A percentile compares a stretch with the other conserved stretches of the same genome.
Conservation (phyloP, 2,888 invertebrate genomes). For the Pseudococcus longispinus region DNA sequence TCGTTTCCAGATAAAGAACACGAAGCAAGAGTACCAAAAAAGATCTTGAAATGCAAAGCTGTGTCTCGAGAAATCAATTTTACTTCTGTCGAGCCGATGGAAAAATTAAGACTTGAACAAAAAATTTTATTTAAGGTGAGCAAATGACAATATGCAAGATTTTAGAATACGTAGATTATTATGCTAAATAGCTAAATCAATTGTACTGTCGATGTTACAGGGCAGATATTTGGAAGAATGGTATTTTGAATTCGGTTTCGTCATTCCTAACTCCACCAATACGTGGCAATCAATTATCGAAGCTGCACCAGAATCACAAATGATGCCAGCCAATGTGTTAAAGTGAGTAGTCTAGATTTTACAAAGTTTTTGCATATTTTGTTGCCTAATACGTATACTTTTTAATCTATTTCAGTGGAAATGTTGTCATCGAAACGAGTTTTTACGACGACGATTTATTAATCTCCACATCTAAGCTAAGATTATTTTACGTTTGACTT, state of each 20-base stretch:
- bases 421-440: constrained; percentile 94
- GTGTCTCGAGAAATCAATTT: constrained; percentile 91
- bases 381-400: not conserved
- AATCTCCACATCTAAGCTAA: constrained; percentile 92
- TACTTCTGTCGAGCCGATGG: constrained; percentile 89
- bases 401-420: constrained; percentile 77
- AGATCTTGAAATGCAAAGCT: constrained; percentile 91
- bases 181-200: not conserved
- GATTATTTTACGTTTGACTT: constrained; percentile 88
- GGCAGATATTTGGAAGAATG: constrained; percentile 96
- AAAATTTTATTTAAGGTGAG: constrained; percentile 68
- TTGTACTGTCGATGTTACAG: constrained; percentile 64
- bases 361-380: too few relatives aligned
- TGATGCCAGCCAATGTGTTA: constrained; percentile 99
- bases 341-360: too few relatives aligned
- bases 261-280: constrained; percentile 97
- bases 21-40: constrained; percentile 96
- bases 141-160: not conserved
- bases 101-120: constrained; percentile 94
- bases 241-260: constrained; percentile 99
- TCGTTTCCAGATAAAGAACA: constrained; percentile 87
- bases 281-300: constrained; percentile 99
- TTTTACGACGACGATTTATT: constrained; percentile 94
- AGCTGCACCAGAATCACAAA: constrained; percentile 98
- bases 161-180: not conserved